Percentiles rank a stretch among this genome's conserved stretches.
Evolutionary conservation across 2,113 vertebrate genomes (phyloP).

Genomic region (Microtus richardsoni): DNA sequence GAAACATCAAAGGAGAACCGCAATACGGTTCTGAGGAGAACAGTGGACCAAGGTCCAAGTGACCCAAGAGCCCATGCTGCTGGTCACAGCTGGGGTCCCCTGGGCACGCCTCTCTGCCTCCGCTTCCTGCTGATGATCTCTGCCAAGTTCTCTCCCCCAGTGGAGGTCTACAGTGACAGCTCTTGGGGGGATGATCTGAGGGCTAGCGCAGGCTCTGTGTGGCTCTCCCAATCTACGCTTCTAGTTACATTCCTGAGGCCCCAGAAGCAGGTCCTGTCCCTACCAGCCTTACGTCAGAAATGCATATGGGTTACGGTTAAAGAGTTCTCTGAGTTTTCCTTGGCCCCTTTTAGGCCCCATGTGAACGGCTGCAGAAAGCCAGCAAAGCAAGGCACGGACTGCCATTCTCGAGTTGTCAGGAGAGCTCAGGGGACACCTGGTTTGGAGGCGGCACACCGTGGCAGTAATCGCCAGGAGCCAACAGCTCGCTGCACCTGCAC

Average conservation of each 20-base stretch:
- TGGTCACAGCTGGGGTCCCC: not conserved
- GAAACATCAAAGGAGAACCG: not conserved
- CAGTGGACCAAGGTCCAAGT: not conserved
- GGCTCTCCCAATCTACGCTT: not conserved
- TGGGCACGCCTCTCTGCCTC: not conserved
- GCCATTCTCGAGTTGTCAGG: not conserved
- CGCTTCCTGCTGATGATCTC: not conserved
- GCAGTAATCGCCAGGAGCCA: fast-evolving
- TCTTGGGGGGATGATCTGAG: not conserved
- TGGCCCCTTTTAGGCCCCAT: not conserved
- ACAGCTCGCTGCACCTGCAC: not conserved
- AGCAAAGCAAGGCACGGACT: not conserved
- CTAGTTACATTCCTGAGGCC: not conserved
- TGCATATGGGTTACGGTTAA: not conserved
- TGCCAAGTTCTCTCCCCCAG: not conserved
- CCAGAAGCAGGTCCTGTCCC: not conserved
- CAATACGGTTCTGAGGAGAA: not conserved
- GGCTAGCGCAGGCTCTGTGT: too few species aligned
- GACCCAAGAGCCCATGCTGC: fast-evolving
- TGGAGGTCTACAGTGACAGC: too few species aligned
- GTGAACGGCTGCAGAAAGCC: not conserved
- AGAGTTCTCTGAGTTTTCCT: not conserved
- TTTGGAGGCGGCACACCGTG: fast-evolving
- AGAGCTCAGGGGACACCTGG: not conserved
- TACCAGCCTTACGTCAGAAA: not conserved